Percentiles rank a stretch among this genome's conserved stretches.
These are phyloP conservation scores for Illadopsis cleaveri DNA, from an alignment of 2,113 vertebrate species.

Conservation along the genomic window DNA sequence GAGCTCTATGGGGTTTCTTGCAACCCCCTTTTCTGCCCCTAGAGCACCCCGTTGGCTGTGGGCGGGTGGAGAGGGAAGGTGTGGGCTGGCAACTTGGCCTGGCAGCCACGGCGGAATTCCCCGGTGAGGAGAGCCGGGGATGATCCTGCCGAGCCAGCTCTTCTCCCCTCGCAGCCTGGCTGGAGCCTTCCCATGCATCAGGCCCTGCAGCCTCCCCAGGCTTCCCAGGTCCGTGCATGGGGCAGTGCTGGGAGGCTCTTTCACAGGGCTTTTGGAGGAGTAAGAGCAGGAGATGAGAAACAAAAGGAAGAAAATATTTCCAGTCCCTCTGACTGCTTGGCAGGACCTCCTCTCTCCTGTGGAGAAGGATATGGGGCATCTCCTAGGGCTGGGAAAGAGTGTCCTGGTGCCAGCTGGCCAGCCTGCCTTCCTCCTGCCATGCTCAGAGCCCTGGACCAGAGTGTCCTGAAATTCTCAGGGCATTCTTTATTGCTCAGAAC, in stretches of 20 bases:
- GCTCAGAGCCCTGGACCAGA: background rate
- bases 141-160: background rate
- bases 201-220: background rate
- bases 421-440: background rate
- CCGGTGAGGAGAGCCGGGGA: background rate
- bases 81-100: background rate
- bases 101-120: background rate
- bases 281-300: background rate
- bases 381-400: background rate
- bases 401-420: background rate
- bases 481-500: background rate
- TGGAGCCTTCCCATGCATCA: background rate
- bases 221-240: background rate
- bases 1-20: background rate
- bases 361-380: background rate
- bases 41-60: fast-evolving
- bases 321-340: background rate
- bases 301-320: background rate
- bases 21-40: background rate
- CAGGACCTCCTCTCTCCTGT: background rate
- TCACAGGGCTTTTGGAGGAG: background rate
- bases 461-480: background rate
- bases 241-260: background rate
- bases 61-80: background rate
- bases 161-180: background rate